phyloP scores from a whole-genome alignment of 30 jellyfish, hydroid and myxozoan species.

The Aurelia aurita region DNA sequence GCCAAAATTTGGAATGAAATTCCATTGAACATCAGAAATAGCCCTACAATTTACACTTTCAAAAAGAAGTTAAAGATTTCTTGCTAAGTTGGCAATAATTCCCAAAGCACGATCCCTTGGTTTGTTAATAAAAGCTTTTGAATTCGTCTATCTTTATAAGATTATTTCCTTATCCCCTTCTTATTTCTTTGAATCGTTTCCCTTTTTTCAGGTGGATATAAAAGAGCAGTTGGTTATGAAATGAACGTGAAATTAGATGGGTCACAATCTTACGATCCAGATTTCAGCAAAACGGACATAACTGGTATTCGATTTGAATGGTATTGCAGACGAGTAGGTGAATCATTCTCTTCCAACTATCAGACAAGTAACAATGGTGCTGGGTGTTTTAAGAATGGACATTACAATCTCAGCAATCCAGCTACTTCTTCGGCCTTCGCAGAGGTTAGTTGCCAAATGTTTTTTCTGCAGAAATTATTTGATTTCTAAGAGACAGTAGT shows the following conservation, averaged over 20 bases:
- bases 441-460: slow-evolving; percentile 8
- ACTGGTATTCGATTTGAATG: slow-evolving; percentile 71
- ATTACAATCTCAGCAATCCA: slow-evolving; percentile 29
- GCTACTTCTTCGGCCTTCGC: background rate
- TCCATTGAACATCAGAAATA: too few species aligned
- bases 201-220: slow-evolving; percentile 76
- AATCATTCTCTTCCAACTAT: slow-evolving; percentile 59
- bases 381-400: slow-evolving; percentile 88
- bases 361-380: slow-evolving; percentile 35
- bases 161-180: too few species aligned
- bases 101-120: too few species aligned
- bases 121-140: too few species aligned
- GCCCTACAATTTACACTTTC: too few species aligned
- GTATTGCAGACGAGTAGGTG: slow-evolving; percentile 84
- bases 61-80: too few species aligned
- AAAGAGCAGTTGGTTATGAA: slow-evolving; percentile 91
- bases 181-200: too few species aligned
- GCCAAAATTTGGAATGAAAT: too few species aligned
- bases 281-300: slow-evolving; percentile 44
- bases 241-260: slow-evolving; percentile 79
- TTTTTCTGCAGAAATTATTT: too few species aligned
- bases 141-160: too few species aligned
- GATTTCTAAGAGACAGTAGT: too few species aligned
- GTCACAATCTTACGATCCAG: slow-evolving; percentile 86
- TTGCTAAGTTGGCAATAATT: too few species aligned